phyloP scores from a whole-genome alignment of 2,797 vertebrate genomes.

The Pitangus sulphuratus region DNA sequence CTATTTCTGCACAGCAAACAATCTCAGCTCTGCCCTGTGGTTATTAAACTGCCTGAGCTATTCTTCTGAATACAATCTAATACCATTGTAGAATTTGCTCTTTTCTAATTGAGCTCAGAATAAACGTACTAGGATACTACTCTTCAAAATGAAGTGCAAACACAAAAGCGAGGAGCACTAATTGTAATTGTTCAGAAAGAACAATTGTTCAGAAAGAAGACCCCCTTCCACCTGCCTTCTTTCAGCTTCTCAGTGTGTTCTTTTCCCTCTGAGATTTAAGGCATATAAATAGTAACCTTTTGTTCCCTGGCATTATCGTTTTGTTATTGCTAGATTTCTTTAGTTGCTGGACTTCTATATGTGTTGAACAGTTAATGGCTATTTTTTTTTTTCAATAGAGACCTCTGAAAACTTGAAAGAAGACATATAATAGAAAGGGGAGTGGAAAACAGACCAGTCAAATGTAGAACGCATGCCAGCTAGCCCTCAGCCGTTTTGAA shows the following conservation, averaged over 20 bases:
- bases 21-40: background rate
- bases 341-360: background rate
- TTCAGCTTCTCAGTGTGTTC: background rate
- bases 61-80: background rate
- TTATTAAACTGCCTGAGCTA: background rate
- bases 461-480: background rate
- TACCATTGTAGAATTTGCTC: background rate
- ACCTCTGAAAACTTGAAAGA: background rate
- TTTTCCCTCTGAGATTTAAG: background rate
- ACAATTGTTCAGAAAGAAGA: background rate
- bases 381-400: background rate
- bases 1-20: background rate
- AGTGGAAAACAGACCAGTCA: background rate
- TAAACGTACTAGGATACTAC: background rate
- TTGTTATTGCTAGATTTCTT: background rate
- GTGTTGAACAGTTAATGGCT: background rate
- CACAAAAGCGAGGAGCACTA: background rate
- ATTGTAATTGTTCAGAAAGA: background rate
- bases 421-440: background rate
- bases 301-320: background rate
- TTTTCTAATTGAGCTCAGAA: slow-evolving; percentile 11
- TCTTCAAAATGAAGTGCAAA: slow-evolving; percentile 14
- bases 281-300: slow-evolving; percentile 18
- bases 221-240: background rate
- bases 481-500: background rate